Conservation (phyloP, 2,888 invertebrate species). For the Scrobipalpa atriplicella region DNA sequence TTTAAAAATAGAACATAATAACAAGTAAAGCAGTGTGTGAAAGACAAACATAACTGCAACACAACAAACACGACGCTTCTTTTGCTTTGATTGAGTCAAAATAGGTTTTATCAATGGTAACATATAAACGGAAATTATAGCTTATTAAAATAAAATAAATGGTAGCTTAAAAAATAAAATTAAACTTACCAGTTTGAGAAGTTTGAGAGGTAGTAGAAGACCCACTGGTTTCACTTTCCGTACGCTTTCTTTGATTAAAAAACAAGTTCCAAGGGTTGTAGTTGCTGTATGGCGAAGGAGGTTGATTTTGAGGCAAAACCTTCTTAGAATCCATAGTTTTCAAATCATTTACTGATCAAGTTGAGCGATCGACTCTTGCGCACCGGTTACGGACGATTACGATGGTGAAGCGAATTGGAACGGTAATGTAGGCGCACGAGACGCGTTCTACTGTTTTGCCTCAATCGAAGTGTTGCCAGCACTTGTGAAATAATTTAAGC, state of each 20-base stretch:
- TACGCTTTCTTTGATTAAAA: conserved; percentile 64
- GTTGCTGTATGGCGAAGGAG: conserved; percentile 49
- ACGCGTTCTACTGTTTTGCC: conserved; percentile 64
- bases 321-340: conserved; percentile 66
- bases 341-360: conserved; percentile 27
- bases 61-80: too few species aligned
- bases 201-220: conserved; percentile 58
- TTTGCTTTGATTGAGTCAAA: too few species aligned
- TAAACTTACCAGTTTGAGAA: conserved; percentile 61
- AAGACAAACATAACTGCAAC: too few species aligned
- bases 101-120: too few species aligned
- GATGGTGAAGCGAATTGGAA: conserved; percentile 2
- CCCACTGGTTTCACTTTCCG: conserved; percentile 73
- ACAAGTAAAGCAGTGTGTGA: too few species aligned
- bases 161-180: conserved; percentile 18
- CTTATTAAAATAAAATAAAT: too few species aligned
- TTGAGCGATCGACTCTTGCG: conserved; percentile 38
- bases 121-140: too few species aligned
- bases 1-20: too few species aligned
- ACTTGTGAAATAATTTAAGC: background rate
- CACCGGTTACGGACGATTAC: conserved; percentile 20
- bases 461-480: conserved; percentile 48
- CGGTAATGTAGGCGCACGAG: conserved; percentile 35
- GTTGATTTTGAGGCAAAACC: conserved; percentile 51
- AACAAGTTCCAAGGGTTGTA: conserved; percentile 75